Evolutionary conservation across 2,113 vertebrate genomes (phyloP).

Genomic region (Myrmecobius fasciatus): DNA sequence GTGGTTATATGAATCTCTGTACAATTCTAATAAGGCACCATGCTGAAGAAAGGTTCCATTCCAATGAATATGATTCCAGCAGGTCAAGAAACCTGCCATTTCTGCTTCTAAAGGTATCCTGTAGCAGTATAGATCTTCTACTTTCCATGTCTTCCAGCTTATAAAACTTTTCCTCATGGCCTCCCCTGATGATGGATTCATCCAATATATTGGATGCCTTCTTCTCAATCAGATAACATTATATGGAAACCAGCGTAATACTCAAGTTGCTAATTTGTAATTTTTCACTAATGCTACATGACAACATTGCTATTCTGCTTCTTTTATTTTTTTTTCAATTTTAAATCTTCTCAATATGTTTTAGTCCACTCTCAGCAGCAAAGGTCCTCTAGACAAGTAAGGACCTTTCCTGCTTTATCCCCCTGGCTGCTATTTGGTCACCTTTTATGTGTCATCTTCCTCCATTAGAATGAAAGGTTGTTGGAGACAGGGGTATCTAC

Average conservation of each 20-base stretch:
- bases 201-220: background rate
- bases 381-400: background rate
- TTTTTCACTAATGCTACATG: background rate
- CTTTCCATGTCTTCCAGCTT: background rate
- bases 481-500: too few relatives aligned
- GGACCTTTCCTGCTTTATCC: background rate
- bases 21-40: background rate
- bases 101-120: background rate
- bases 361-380: background rate
- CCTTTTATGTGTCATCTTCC: background rate
- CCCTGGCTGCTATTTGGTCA: background rate
- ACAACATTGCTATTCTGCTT: background rate
- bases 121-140: background rate
- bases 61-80: background rate
- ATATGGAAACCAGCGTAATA: background rate
- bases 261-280: background rate
- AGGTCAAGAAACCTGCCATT: background rate
- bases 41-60: background rate
- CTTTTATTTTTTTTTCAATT: background rate
- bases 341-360: background rate
- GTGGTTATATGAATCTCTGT: background rate
- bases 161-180: background rate
- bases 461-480: background rate
- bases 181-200: background rate
- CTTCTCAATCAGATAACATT: background rate